Percentiles rank a stretch among this genome's conserved stretches.
These are phyloP conservation scores for Hybognathus amarus DNA, from an alignment of 2,797 vertebrate species.

Conservation along the genomic window DNA sequence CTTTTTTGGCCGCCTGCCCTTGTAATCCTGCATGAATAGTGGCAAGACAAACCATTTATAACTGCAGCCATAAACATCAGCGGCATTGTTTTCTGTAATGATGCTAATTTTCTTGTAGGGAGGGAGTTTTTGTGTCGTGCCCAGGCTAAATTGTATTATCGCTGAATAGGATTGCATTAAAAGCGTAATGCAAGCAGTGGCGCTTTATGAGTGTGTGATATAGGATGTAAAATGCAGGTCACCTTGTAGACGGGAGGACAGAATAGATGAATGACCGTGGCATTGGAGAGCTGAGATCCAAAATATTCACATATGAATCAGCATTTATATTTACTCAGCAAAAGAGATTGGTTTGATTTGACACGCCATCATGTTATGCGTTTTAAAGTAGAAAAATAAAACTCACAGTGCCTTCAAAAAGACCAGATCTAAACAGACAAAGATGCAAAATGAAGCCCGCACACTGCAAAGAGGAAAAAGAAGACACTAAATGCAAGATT, in stretches of 20 bases:
- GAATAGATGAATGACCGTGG: neutral
- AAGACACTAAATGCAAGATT: neutral
- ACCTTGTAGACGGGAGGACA: conserved; percentile 62
- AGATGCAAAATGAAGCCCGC: neutral
- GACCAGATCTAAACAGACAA: neutral
- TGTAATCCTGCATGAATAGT: conserved; percentile 73
- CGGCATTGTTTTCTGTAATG: conserved; percentile 64
- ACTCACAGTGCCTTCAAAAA: neutral
- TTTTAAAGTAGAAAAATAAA: neutral
- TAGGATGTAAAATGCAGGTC: conserved; percentile 60
- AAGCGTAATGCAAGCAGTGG: conserved; percentile 38
- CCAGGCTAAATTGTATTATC: conserved; percentile 54
- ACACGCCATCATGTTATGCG: neutral
- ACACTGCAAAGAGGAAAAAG: neutral
- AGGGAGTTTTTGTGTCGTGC: conserved; percentile 28
- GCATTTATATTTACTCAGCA: neutral
- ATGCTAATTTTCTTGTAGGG: conserved; percentile 61
- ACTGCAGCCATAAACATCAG: conserved; percentile 68
- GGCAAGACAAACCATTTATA: conserved; percentile 71
- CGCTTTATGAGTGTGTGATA: conserved; percentile 53
- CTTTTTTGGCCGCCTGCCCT: conserved; percentile 75
- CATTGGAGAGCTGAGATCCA: neutral
- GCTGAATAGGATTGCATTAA: conserved; percentile 55
- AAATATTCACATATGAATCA: neutral
- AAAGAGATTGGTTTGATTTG: neutral